Base-by-base conservation (phyloP, 2,888 invertebrate genomes). In the Oscheius sp. region DNA sequence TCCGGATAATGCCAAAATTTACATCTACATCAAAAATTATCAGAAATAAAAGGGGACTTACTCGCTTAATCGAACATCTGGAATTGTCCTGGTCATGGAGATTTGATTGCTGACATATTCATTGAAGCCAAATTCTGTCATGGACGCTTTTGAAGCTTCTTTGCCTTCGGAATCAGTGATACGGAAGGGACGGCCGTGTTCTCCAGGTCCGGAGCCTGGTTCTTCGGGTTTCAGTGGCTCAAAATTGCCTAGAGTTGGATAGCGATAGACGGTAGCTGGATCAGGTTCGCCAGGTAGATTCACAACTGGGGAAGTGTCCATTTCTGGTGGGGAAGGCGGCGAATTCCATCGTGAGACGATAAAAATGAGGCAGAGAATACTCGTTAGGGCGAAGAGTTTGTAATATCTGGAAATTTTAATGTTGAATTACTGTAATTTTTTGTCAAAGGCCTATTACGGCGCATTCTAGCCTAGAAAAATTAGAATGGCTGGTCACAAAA, bases 101-200 rank as follows among this genome's bases (percentile, higher is more conserved):
- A 99, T 96, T 88, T 95, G 95, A 91, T 98, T 93, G 0, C 97
- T 97, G 27, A 80, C 79, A 59, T 76, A 94, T 89, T 97, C 96
- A 89, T 98, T 98, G 94, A 99, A 99, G 35, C 98, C 98, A 90
- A 95, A 99, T 89, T 96, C 95, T 79, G 93, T 93, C 88, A 96
- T 94, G 0, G 95, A 93, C 86, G 93, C 93, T 23, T 94, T 93
- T 5, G 94, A 93, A 85, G 93, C 93, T 86, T 94, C 94, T 86
- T 74, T 72, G 63, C 76, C 81, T 56, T 93, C 93, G 84, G 95
- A 93, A 70, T 93, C 93, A 58, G 78, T 82, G 16, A 83, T 78
- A 21, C 72, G 52, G 18, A 87, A 82, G 2, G 87, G 80, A 46
- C 77, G 69, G 9, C 87, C 87, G 13, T 76, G 66, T 53, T 87